Evolutionary conservation across 2,797 vertebrate species (phyloP), one percentile per base, ranked within the genome.

Genomic region (Sebastes diploproa): DNA sequence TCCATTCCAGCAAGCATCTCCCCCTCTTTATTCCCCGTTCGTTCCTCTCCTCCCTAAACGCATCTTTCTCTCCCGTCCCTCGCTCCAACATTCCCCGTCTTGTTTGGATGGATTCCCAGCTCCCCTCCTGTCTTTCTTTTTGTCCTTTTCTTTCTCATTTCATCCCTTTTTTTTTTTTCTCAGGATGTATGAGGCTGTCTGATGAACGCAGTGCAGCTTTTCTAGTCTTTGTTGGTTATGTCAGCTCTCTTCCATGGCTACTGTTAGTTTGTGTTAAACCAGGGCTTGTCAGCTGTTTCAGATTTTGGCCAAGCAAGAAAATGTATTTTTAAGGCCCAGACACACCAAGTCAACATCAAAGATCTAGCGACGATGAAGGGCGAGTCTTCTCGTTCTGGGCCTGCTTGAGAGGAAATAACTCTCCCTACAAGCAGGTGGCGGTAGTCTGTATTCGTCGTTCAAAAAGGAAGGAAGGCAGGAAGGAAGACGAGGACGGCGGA

Each of bases 1-100:
- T 89, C 70, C 75, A 80, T 83, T 83, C 78, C 73, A 90, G 79
- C 86, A 52, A 78, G 67, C 82, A 78, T 79, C 73, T 65, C 29
- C 52, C 34, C 34, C 20, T 69, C 80, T 55, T 23, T 50, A 56
- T 85, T 85, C 65, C 56, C 75, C 50, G 27, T 71, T 73, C 0
- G 3, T 54, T 78, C 25, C 59, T 75, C 61, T 85, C 76, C 46
- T 72, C 56, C 29, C 61, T 64, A 7, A 69, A 32, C 11, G 0
- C 60, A 50, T 66, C 55, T 71, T 52, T 59, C 72, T 42, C 77
- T 75, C 22, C 34, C 22, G n/a, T 32, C 50, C 46, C 64, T 85
- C 12, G 3, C 67, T 78, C 67, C 84, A 73, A 68, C 60, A 74
- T 78, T 77, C 50, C 30, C 55, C 66, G 32, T 83, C 67, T 85